phyloP scores from a whole-genome alignment of 2,888 invertebrate species.

The Quadroppia sp. region DNA sequence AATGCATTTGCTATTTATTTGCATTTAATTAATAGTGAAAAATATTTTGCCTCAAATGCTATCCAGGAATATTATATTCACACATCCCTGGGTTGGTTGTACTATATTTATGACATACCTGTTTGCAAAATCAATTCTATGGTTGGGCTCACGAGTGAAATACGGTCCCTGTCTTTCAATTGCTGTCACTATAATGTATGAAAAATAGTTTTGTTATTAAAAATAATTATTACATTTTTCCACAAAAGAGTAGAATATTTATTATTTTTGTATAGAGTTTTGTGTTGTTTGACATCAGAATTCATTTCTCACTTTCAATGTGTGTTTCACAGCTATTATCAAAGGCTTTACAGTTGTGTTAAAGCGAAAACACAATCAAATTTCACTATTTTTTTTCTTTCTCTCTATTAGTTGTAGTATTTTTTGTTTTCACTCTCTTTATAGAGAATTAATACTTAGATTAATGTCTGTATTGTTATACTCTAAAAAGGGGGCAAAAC shows the following conservation, averaged over 20 bases:
- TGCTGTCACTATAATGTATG: neutral
- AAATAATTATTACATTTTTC: constrained; percentile 24
- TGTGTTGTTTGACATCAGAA: constrained; percentile 3
- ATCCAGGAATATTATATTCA: neutral
- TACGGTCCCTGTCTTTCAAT: constrained; percentile 38
- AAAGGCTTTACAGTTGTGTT: neutral
- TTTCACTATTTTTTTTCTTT: neutral
- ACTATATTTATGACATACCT: constrained; percentile 37
- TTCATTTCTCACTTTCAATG: neutral
- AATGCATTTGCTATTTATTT: neutral
- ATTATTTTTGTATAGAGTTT: neutral
- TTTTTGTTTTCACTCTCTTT: constrained; percentile 19
- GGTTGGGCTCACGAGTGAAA: constrained; percentile 41
- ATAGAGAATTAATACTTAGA: constrained; percentile 26
- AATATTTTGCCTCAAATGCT: neutral
- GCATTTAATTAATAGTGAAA: neutral
- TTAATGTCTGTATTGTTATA: constrained; percentile 36
- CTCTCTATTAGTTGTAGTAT: constrained; percentile 1
- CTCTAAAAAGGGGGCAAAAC: constrained; percentile 35
- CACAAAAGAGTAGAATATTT: neutral
- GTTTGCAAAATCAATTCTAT: constrained; percentile 41
- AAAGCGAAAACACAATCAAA: neutral
- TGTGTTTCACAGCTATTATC: no score
- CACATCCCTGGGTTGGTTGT: neutral
- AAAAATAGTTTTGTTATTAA: neutral